Evolutionary conservation across 2,888 invertebrate genomes (phyloP), one percentile per base, ranked within the genome.

Genomic region (Choristoneura rosaceana): DNA sequence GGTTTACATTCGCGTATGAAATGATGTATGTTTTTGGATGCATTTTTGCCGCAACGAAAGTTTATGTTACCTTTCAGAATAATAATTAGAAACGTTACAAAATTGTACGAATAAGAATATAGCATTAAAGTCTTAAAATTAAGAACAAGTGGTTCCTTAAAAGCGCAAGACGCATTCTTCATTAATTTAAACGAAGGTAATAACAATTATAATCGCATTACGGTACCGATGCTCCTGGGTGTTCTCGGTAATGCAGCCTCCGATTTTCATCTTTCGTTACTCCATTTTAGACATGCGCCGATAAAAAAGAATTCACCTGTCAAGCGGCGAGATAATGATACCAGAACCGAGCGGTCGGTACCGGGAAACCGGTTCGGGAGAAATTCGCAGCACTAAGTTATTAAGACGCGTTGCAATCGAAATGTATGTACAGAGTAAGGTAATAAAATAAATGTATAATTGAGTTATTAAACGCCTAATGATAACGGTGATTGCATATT

Each of bases 231-330:
- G 55, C 55, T 52, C 64, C 60, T 59, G 63, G 50, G 59, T 14
- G 14, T 73, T 73, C 71, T 58, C 59, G 34, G 68, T 63, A 69
- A 38, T 34, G 65, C 15, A 25, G n/a, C 47, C 63, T 64, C 59
- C 34, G 65, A 43, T 61, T 66, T 43, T 66, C 41, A 25, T 55
- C 64, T 55, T 71, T 68, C 50, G 63, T 58, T 73, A 63, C 67
- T 70, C 71, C 62, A 64, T 74, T 70, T 71, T 52, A 67, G 71
- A 64, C 64, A 76, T 74, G 80, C 80, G 79, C 77, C 78, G 76
- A 70, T 76, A 81, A 82, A 81, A 85, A 84, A 69, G 73, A 69
- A 83, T 88, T 84, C 87, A 87, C 88, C 86, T 87, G 87, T 84
- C 82, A 78, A 76, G 77, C 68, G 74, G 74, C 70, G 74, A 76